Base-by-base conservation (phyloP, 2,113 vertebrate genomes). In the Mandrillus leucophaeus region DNA sequence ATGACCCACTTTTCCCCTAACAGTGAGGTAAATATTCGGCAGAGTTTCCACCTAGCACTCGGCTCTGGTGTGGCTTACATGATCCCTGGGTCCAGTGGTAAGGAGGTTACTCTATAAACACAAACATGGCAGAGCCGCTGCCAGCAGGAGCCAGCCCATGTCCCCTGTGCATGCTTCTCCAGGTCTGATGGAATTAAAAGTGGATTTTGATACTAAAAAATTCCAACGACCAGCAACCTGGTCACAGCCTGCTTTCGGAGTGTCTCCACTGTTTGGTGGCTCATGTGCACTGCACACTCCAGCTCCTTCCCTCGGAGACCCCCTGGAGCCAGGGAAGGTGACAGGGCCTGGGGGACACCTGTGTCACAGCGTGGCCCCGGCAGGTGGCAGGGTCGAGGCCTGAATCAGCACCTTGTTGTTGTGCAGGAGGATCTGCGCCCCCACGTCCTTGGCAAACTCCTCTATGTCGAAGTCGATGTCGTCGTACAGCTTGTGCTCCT, bases 391-490 rank as follows among this genome's bases (percentile, higher is more conserved):
- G 22, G 13, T 4, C 12, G 2, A 23, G 6, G 20, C 45, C 70
- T 3, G 32, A 0, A 64, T 4, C 70, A 5, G 87, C 97, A 99
- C 99, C 99, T 99, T 99, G 94, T 98, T 97, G 97, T 96, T 88
- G 68, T 99, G 99, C 80, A 99, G 97, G 8, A 99, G 98, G 76
- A 97, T 98, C 50, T 45, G 0, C 1, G 99, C 98, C 16, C 99
- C 99, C n/a, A 99, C 96, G 45, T 99, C 99, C 97, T 98, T 99
- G 81, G 99, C 98, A 68, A 99, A 99, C 72, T 99, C 99, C 17
- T 97, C 64, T 98, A 99, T 25, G 93, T 99, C 99, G 88, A 99
- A 99, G 85, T 99, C 99, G 22, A 99, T 99, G 88, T 99, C 98
- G 59, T 99, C 99, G 45, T 99, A 99, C 0, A 99, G 98, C 4